A percentile compares a stretch with the other conserved stretches of the same genome.
phyloP scores from a whole-genome alignment of 2,113 vertebrate genomes.

The Heloderma charlesbogerti region DNA sequence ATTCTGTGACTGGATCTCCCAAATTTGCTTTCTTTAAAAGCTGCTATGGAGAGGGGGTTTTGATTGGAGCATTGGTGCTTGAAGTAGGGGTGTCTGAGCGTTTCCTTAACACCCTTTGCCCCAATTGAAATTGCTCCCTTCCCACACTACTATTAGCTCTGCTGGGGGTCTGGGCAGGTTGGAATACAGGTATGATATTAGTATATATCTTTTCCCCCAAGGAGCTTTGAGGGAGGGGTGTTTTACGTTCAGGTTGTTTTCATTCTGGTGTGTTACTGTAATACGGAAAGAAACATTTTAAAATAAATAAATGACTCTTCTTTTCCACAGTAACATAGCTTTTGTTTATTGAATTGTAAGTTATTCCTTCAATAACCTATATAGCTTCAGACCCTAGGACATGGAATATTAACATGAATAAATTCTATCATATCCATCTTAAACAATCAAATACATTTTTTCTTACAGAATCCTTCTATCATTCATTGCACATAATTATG shows the following conservation, averaged over 20 bases:
- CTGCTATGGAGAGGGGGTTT: neutral
- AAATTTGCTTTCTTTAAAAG: neutral
- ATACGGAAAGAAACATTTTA: neutral
- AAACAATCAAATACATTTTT: neutral
- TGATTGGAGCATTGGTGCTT: neutral
- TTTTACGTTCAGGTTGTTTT: neutral
- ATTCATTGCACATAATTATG: neutral
- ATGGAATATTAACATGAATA: neutral
- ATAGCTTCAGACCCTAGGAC: neutral
- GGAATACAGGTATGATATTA: neutral
- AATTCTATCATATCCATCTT: neutral
- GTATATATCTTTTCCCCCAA: neutral
- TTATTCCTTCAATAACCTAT: neutral
- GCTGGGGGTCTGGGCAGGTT: neutral
- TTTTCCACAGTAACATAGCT: neutral
- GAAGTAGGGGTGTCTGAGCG: neutral
- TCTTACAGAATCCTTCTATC: neutral
- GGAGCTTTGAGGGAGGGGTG: neutral
- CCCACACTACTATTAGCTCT: neutral
- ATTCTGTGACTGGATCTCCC: neutral
- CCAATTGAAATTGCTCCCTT: neutral
- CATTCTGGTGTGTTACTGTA: neutral
- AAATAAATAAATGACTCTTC: neutral
- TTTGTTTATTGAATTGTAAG: neutral
- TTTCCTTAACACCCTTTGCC: neutral